Evolutionary conservation across 2,113 vertebrate species (phyloP), one percentile per base, ranked within the genome.

Genomic region (Lophochroa leadbeateri): DNA sequence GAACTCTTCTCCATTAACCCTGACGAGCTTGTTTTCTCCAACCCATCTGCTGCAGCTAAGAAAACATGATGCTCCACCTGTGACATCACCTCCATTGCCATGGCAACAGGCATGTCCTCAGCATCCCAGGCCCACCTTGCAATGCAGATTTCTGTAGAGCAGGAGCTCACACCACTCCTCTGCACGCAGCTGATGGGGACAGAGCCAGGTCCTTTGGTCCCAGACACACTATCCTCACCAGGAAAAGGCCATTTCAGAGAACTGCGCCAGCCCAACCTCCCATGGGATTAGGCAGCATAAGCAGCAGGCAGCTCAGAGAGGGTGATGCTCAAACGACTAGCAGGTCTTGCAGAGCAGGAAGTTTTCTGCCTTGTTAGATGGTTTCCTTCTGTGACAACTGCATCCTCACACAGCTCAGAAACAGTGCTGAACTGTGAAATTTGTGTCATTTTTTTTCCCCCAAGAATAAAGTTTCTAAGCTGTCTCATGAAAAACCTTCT

Each of bases 361-460:
- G 27, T 0, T 20, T 55, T 14, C 53, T n/a, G 74, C 24, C 58
- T 64, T 8, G 13, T 13, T 19, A 1, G 55, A 1, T 1, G 4
- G 13, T 15, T 5, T 53, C 44, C 29, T 37, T 5, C 15, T 6
- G 31, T 4, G 19, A 13, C 58, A 46, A n/a, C 18, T 1, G 19
- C 49, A 20, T 3, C 47, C 61, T 28, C 57, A 5, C 15, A 3
- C 39, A 2, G 0, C 28, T 16, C 23, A 1, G 20, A 58, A 8
- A 9, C 31, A 3, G 18, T 5, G 44, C 78, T 33, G 20, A 44
- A 3, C 67, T 9, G 2, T 2, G 25, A 2, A 16, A 4, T 35
- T 15, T 18, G 20, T 6, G 29, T 12, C 7, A 27, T 13, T 11
- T 58, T 17, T 14, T 10, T 2, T 4, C 13, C 0, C 0, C 11